Evolutionary conservation across 2,113 vertebrate genomes (phyloP).

Genomic region (Pipra filicauda): DNA sequence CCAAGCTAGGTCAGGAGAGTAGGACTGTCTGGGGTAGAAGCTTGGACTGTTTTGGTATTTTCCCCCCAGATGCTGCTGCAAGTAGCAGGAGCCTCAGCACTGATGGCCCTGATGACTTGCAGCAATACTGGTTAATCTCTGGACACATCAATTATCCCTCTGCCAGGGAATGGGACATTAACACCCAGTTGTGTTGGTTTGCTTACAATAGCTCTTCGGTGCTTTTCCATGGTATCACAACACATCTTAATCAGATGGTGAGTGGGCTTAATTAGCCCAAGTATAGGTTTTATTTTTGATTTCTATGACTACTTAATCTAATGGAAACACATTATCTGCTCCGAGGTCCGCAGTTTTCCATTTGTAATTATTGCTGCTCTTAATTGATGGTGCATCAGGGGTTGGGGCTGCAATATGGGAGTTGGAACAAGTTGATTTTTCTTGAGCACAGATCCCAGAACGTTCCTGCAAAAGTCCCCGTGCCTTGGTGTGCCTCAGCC

Average conservation of each 20-base stretch:
- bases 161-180: conserved; percentile 40
- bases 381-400: conserved; percentile 75
- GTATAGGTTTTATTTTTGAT: conserved; percentile 78
- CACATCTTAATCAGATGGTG: conserved; percentile 78
- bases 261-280: conserved; percentile 79
- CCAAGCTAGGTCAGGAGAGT: rapidly evolving
- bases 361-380: conserved; percentile 76
- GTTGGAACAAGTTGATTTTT: conserved; percentile 30
- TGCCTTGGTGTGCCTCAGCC: neutral
- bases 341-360: conserved; percentile 70
- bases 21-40: rapidly evolving
- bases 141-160: conserved; percentile 42
- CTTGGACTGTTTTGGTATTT: rapidly evolving
- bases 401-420: conserved; percentile 69
- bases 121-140: conserved; percentile 54
- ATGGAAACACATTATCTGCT: conserved; percentile 78
- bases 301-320: conserved; percentile 79
- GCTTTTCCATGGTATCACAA: conserved; percentile 67
- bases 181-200: conserved; percentile 65
- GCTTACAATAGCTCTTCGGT: conserved; percentile 66
- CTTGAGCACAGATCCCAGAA: neutral
- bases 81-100: neutral
- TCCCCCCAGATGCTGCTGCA: rapidly evolving
- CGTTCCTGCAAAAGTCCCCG: neutral
- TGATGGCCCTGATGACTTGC: neutral